These are phyloP conservation scores for Pipistrellus pipistrellus DNA, from an alignment of 2,797 vertebrate genomes.

Conservation along the genomic window DNA sequence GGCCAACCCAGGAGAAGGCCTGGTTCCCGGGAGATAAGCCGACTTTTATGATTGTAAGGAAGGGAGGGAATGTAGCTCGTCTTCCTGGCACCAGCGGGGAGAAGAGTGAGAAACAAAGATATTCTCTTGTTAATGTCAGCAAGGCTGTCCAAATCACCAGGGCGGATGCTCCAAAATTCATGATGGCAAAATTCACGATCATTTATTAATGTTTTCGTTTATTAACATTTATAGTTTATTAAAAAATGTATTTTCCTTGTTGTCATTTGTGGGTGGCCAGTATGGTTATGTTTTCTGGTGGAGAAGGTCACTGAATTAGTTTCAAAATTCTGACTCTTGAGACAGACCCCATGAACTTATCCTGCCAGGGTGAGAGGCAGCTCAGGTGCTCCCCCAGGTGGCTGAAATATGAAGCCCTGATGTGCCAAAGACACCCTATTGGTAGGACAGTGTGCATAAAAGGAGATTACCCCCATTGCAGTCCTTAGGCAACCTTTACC, in stretches of 20 bases:
- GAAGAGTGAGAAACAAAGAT: constrained; percentile 53
- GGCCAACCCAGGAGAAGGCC: constrained; percentile 40
- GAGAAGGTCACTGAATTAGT: neutral
- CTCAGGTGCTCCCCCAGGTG: neutral
- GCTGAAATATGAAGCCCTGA: neutral
- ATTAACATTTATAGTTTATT: constrained; percentile 32
- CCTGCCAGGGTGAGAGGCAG: neutral
- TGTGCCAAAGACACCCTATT: neutral
- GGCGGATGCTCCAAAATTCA: neutral
- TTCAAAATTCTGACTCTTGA: constrained; percentile 9
- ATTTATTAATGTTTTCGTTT: neutral
- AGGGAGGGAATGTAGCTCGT: constrained; percentile 61
- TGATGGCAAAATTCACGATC: neutral
- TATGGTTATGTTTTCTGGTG: neutral
- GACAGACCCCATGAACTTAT: neutral
- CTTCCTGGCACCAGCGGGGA: constrained; percentile 64
- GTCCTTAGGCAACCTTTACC: neutral
- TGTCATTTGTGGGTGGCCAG: neutral
- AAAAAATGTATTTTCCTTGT: neutral
- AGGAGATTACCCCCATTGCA: neutral
- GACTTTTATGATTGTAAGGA: constrained; percentile 60
- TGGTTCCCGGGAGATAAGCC: constrained; percentile 78
- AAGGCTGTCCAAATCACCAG: neutral
- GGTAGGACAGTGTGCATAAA: neutral
- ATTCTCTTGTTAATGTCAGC: constrained; percentile 45